Evolutionary conservation across 2,797 vertebrate species (phyloP).

Genomic region (Zenarchopterus dispar): DNA sequence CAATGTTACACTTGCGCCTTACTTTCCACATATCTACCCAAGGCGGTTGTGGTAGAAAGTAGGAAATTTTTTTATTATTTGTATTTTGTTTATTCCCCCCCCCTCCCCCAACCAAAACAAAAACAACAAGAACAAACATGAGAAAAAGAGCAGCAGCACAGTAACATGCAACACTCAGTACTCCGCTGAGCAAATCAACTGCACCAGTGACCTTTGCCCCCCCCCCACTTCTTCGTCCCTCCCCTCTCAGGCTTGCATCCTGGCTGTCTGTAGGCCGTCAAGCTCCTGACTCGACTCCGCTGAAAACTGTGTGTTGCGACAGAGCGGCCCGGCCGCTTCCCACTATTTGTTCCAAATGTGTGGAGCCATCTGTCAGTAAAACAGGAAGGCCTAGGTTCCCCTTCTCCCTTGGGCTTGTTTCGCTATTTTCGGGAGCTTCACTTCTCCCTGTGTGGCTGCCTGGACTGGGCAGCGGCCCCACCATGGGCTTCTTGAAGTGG

Average conservation of each 20-base stretch:
- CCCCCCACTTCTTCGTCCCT: background rate
- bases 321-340: conserved; percentile 80
- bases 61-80: conserved; percentile 63
- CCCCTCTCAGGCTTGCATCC: conserved; percentile 61
- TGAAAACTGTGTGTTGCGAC: conserved; percentile 78
- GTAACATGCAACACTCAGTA: conserved; percentile 55
- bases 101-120: conserved; percentile 72
- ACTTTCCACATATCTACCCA: conserved; percentile 65
- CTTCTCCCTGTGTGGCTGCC: conserved; percentile 83
- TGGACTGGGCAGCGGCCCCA: conserved; percentile 77
- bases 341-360: conserved; percentile 84
- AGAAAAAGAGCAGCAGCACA: conserved; percentile 49
- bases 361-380: conserved; percentile 91
- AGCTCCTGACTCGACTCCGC: conserved; percentile 66
- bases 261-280: conserved; percentile 64
- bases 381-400: conserved; percentile 90
- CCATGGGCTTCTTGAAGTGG: conserved; percentile 83
- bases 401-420: conserved; percentile 85
- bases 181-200: conserved; percentile 76
- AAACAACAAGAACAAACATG: conserved; percentile 64
- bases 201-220: conserved; percentile 69
- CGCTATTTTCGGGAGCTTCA: conserved; percentile 88
- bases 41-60: conserved; percentile 58
- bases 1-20: conserved; percentile 56
- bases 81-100: conserved; percentile 29